Conservation (phyloP, 2,113 vertebrate species). For the Promerops cafer region DNA sequence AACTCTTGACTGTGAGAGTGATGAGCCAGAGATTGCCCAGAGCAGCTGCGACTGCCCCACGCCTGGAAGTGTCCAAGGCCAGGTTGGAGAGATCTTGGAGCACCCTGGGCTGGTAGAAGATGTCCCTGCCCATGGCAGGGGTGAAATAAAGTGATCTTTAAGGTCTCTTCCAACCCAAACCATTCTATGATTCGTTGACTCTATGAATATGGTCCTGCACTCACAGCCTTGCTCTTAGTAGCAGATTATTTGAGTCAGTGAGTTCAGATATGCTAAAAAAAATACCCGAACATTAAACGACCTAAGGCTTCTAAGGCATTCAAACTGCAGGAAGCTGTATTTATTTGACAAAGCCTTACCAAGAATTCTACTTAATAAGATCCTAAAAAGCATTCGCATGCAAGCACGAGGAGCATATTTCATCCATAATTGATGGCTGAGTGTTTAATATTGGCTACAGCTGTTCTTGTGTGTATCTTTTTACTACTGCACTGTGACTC, state of each 20-base stretch:
- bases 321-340: not conserved
- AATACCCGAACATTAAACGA: not conserved
- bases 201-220: not conserved
- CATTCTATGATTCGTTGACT: not conserved
- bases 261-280: not conserved
- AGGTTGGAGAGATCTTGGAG: accelerated
- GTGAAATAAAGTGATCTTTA: not conserved
- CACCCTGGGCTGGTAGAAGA: accelerated
- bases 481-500: not conserved
- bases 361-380: not conserved
- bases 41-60: not conserved
- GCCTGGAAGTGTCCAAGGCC: not conserved
- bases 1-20: not conserved
- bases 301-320: not conserved
- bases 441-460: not conserved
- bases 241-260: not conserved
- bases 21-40: not conserved
- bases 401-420: not conserved
- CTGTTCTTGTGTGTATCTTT: not conserved
- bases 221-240: not conserved
- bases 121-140: not conserved
- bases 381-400: not conserved
- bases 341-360: not conserved
- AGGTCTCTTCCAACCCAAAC: not conserved
- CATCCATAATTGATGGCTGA: not conserved